Percentiles rank a stretch among this genome's conserved stretches.
Conservation (phyloP, 2,797 vertebrate genomes). For the Parotocinclus haroldoi region DNA sequence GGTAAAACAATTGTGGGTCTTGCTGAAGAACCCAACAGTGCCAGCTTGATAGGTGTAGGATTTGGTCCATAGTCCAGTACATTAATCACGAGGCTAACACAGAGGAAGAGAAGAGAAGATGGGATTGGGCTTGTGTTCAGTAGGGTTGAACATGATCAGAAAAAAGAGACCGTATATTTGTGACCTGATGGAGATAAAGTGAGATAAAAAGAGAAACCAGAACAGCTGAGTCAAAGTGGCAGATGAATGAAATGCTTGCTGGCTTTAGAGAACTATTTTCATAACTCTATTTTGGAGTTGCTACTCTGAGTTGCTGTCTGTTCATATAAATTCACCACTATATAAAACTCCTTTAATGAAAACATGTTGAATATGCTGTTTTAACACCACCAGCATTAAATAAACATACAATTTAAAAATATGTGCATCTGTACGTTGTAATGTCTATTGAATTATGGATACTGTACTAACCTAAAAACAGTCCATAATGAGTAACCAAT, state of each 20-base stretch:
- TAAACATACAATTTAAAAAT: not conserved
- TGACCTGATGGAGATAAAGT: constrained; percentile 35
- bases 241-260: constrained; percentile 40
- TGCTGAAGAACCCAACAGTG: no score
- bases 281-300: constrained; percentile 47
- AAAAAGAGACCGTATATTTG: not conserved
- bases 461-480: not conserved
- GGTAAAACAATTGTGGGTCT: no score
- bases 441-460: not conserved
- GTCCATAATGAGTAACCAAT: constrained; percentile 14
- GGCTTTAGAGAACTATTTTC: constrained; percentile 48
- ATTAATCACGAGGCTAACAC: no score
- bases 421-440: not conserved
- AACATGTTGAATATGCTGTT: not conserved
- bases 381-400: not conserved
- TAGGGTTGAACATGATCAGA: no score
- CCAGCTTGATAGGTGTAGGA: no score
- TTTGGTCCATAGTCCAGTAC: no score
- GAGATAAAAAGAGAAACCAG: constrained; percentile 27
- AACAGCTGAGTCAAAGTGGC: constrained; percentile 31
- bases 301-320: constrained; percentile 17
- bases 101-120: no score
- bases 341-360: not conserved
- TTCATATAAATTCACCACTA: not conserved
- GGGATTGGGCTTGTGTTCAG: no score